Base-by-base conservation (phyloP, 2,888 invertebrate species). In the Caenorhabditis becei region DNA sequence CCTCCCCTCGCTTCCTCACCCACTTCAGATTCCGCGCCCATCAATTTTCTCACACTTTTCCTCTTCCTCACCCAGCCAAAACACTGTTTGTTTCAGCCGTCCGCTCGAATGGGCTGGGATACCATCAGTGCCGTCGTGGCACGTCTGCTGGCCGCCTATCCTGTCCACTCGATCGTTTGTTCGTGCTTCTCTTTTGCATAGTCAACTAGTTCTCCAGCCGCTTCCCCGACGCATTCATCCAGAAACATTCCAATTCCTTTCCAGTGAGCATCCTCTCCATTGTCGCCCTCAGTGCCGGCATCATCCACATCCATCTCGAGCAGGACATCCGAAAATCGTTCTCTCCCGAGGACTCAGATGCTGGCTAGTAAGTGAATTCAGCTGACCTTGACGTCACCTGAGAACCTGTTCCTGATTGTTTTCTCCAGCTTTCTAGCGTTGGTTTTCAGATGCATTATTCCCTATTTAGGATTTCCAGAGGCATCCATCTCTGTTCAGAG, bases 251-350 rank as follows among this genome's bases (percentile, higher is more conserved):
- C n/a, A n/a, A n/a, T n/a, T 32, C 32, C 32, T 7, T 82, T 85
- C 49, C 77, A 85, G 85, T 71, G 35, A 85, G 85, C 61, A 72
- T 85, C 47, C 56, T 86, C 16, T 53, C 77, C 10, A 71, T 77
- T 7, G n/a, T 78, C 7, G 65, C 70, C 1, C 56, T 85, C 14
- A 71, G 85, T 20, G 54, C 80, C 2, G 87, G 87, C 0, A 63
- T 89, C 58, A 56, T 82, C 24, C 79, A 88, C 80, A 77, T 89
- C 44, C 75, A 80, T 59, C 69, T 90, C 47, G 89, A 90, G 77
- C 83, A 85, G 23, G 90, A 90, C 63, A 90, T 90, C 58, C 72
- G 89, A 16, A 83, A 81, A 20, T 84, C 86, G n/a, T 90, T 90
- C 67, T 88, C 89, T 10, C 89, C 90, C 0, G 72, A 77, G n/a